phyloP scores from a whole-genome alignment of 2,113 vertebrate species.

The Podarcis muralis region DNA sequence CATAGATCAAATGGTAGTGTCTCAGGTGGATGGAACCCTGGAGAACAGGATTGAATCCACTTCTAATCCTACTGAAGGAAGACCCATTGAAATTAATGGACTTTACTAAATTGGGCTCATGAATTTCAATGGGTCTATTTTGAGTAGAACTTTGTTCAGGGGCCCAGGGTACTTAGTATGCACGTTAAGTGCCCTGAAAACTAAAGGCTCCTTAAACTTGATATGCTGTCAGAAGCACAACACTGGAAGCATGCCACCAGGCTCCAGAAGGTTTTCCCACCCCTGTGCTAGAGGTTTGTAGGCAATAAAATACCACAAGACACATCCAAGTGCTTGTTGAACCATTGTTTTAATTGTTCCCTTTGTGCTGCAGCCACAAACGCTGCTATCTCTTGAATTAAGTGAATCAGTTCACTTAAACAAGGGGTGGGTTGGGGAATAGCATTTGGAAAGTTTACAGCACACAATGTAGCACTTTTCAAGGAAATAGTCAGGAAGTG shows the following conservation, averaged over 20 bases:
- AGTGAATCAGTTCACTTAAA: conserved; percentile 20
- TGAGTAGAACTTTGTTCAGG: too few relatives aligned
- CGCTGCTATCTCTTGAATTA: conserved; percentile 35
- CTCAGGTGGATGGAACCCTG: background rate
- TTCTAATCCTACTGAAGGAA: too few relatives aligned
- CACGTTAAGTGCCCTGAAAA: background rate
- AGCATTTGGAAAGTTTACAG: background rate
- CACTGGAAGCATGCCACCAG: too few relatives aligned
- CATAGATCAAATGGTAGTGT: background rate
- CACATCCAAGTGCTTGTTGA: background rate
- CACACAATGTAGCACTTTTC: background rate
- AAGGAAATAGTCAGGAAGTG: conserved; percentile 25
- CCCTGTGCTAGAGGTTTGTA: background rate
- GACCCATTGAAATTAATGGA: too few relatives aligned
- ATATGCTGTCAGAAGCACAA: too few relatives aligned
- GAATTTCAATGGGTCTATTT: too few relatives aligned
- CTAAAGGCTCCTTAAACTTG: background rate
- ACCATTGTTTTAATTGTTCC: conserved; percentile 45
- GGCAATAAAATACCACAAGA: background rate
- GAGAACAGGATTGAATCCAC: too few relatives aligned
- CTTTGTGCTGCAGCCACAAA: conserved; percentile 47
- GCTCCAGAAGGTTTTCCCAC: too few relatives aligned
- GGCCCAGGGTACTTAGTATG: background rate
- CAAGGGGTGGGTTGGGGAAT: background rate
- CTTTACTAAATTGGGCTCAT: too few relatives aligned